phyloP scores from a whole-genome alignment of 2,113 vertebrate species.

The Chlamydotis undulata region DNA sequence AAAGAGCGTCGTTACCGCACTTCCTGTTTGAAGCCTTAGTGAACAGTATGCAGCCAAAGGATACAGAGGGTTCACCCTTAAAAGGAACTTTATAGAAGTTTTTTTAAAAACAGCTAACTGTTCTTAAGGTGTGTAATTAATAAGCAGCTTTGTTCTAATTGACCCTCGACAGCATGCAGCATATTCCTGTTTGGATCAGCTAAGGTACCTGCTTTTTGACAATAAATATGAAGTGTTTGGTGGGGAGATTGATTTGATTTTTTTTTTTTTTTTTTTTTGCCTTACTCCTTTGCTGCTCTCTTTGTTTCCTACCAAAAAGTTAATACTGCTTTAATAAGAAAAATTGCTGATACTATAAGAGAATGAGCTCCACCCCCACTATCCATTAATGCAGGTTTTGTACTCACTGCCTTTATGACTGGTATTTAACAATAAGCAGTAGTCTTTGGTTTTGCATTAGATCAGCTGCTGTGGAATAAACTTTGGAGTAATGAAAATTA shows the following conservation, averaged over 20 bases:
- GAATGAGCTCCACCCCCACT: not conserved
- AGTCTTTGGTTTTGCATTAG: not conserved
- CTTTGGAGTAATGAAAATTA: not conserved
- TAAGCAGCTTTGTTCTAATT: not conserved
- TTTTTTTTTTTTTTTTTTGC: not conserved
- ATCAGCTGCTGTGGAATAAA: not conserved
- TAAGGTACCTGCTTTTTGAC: not conserved
- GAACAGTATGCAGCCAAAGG: not conserved
- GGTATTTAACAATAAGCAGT: not conserved
- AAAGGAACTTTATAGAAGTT: not conserved
- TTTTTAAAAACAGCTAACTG: not conserved
- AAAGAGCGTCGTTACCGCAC: not conserved
- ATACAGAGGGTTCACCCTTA: not conserved
- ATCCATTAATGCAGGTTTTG: not conserved
- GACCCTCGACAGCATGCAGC: not conserved
- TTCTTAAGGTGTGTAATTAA: not conserved
- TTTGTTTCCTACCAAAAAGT: not conserved
- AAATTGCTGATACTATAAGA: not conserved
- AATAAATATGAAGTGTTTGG: not conserved
- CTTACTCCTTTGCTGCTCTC: not conserved
- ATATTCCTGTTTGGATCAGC: not conserved
- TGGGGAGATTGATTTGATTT: not conserved
- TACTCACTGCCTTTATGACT: not conserved
- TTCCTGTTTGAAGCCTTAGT: conserved; percentile 25
- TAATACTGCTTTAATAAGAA: not conserved